Percentiles rank a stretch among this genome's conserved stretches.
These are phyloP conservation scores for Toxotes jaculatrix DNA, from an alignment of 2,113 vertebrate species.

Conservation along the genomic window DNA sequence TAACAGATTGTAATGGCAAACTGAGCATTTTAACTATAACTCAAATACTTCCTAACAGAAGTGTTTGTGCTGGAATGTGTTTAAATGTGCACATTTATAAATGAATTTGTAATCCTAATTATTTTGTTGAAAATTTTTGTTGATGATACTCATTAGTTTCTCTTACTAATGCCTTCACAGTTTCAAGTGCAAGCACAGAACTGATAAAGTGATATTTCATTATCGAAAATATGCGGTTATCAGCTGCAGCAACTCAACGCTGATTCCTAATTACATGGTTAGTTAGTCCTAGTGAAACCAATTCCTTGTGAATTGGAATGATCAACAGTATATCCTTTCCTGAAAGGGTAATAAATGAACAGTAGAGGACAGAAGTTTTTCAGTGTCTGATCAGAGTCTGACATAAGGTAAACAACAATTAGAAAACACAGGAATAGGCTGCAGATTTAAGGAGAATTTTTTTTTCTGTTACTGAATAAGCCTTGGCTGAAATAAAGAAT, in stretches of 20 bases:
- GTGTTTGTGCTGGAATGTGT: background rate
- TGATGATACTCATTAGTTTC: too few species aligned
- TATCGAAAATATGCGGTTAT: background rate
- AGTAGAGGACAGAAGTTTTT: background rate
- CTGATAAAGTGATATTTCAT: slow-evolving; percentile 5
- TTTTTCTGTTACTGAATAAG: background rate
- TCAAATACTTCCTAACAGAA: background rate
- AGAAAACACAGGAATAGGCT: background rate
- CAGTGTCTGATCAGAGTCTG: background rate
- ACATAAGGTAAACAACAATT: background rate
- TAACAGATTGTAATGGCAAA: background rate
- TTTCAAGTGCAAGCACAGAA: background rate
- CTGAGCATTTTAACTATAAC: too few species aligned
- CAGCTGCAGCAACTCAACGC: background rate
- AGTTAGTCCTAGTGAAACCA: background rate
- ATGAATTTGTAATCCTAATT: background rate
- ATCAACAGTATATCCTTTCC: too few species aligned
- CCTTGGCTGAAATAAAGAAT: background rate
- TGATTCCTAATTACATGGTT: background rate
- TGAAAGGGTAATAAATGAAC: too few species aligned
- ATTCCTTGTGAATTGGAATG: too few species aligned
- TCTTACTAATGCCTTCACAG: background rate
- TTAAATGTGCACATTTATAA: background rate
- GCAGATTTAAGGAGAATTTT: background rate
- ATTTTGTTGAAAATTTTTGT: background rate